A percentile compares a stretch with the other conserved stretches of the same genome.
phyloP scores from a whole-genome alignment of 2,113 vertebrate species.

The cattle (Bos taurus) region ARS-UCD2.0 NC_037338.1:9159501-9160000 shows the following conservation, averaged over 20 bases:
- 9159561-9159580: too few relatives aligned
- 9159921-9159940: neutral
- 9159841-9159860: neutral
- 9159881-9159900: neutral
- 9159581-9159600: fast-evolving
- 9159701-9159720: too few relatives aligned
- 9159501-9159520: too few relatives aligned
- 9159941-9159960: neutral
- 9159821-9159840: neutral
- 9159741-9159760: neutral
- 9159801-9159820: neutral
- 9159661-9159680: too few relatives aligned
- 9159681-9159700: too few relatives aligned
- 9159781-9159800: neutral
- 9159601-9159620: too few relatives aligned
- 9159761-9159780: neutral
- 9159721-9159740: neutral
- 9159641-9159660: too few relatives aligned
- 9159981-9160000: neutral
- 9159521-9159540: too few relatives aligned
- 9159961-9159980: neutral
- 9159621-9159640: too few relatives aligned
- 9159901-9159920: neutral
- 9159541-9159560: too few relatives aligned
- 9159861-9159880: neutral